A percentile compares a stretch with the other conserved stretches of the same genome.
Conservation (phyloP, 2,797 vertebrate genomes). For the Amazona finschi region DNA sequence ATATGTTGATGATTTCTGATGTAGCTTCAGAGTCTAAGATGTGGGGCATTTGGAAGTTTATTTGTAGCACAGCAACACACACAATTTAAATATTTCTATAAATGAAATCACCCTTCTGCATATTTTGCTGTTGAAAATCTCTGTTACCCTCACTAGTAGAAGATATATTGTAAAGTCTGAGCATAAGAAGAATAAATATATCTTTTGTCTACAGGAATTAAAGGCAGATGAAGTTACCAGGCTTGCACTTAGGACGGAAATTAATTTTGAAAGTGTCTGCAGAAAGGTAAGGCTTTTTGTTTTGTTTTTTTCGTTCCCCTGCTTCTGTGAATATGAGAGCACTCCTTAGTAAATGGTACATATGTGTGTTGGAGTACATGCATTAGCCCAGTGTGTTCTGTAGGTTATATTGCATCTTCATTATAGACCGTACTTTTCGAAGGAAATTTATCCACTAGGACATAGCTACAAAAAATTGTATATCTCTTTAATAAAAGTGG, state of each 20-base stretch:
- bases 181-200: not conserved
- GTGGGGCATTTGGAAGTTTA: not conserved
- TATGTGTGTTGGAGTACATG: not conserved
- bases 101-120: not conserved
- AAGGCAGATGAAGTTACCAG: slow-evolving; percentile 88
- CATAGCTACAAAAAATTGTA: not conserved
- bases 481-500: not conserved
- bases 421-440: not conserved
- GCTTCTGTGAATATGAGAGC: not conserved
- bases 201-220: slow-evolving; percentile 68
- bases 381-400: not conserved
- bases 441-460: not conserved
- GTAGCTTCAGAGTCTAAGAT: not conserved
- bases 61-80: not conserved
- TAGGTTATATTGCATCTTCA: not conserved
- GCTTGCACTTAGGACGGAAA: slow-evolving; percentile 83
- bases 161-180: not conserved
- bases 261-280: slow-evolving; percentile 87
- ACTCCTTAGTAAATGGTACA: not conserved
- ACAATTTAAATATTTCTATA: not conserved
- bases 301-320: not conserved
- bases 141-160: not conserved
- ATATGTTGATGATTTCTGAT: not conserved
- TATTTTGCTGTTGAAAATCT: not conserved
- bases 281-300: slow-evolving; percentile 75